Evolutionary conservation across 1,140 invertebrate species (phyloP).

Genomic region (Odontomachus brunneus): DNA sequence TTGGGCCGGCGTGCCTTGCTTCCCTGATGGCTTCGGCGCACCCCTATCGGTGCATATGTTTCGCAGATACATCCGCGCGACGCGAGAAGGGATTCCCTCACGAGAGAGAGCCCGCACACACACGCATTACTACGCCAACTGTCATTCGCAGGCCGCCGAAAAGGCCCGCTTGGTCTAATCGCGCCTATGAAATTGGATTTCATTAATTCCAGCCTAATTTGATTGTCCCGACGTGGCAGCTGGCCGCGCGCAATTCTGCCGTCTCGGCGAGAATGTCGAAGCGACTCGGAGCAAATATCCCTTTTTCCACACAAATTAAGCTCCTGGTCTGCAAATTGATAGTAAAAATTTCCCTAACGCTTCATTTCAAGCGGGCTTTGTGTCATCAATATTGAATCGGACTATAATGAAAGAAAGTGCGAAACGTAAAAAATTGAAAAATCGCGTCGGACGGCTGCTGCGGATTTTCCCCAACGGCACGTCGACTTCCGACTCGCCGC

Average conservation of each 20-base stretch:
- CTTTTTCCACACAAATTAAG: no score
- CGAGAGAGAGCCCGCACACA: conserved; percentile 25
- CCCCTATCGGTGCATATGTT: conserved; percentile 82
- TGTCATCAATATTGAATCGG: background rate
- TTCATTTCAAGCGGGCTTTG: background rate
- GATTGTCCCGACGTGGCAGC: background rate
- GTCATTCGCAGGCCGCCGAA: conserved; percentile 51
- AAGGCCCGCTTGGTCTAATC: conserved; percentile 40
- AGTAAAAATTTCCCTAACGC: background rate
- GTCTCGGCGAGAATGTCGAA: background rate
- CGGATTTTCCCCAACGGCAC: background rate
- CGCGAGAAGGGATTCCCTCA: conserved; percentile 54
- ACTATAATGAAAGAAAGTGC: background rate
- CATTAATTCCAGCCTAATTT: conserved; percentile 37
- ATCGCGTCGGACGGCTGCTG: background rate
- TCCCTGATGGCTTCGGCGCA: conserved; percentile 70
- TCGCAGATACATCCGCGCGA: conserved; percentile 78
- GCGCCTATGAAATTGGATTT: conserved; percentile 49
- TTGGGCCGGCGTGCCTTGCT: conserved; percentile 57
- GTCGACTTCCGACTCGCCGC: background rate
- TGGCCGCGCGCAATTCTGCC: conserved; percentile 15
- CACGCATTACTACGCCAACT: conserved; percentile 63
- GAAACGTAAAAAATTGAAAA: background rate
- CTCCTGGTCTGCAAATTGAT: no score
- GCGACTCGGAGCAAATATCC: no score